A percentile compares a stretch with the other conserved stretches of the same genome.
These are phyloP conservation scores for Halisarca cf. caerulea DNA, from an alignment of 37 sponge, comb jelly and placozoan genomes.

Conservation along the genomic window DNA sequence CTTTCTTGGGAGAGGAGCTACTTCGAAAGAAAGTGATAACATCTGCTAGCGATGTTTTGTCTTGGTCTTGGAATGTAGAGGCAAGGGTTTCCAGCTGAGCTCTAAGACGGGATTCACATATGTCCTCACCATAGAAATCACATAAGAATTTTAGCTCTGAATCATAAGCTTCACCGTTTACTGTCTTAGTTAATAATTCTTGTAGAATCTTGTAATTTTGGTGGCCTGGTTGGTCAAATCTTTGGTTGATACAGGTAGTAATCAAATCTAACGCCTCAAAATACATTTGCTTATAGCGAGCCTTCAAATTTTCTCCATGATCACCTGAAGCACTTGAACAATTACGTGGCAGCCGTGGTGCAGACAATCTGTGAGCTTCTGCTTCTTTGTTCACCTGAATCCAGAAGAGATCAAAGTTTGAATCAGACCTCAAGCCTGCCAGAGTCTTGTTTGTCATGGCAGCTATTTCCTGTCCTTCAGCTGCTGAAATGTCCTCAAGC, in stretches of 20 bases:
- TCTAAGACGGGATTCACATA: constrained; percentile 21
- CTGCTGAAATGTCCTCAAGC: constrained; percentile 29
- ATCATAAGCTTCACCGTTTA: constrained; percentile 14
- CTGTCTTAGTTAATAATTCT: constrained; percentile 14
- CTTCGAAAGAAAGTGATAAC: background rate
- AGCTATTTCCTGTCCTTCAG: constrained; percentile 43
- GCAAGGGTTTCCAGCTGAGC: constrained; percentile 30
- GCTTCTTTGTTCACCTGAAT: background rate
- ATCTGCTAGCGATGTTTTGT: constrained; percentile 17
- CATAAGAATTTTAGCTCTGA: constrained; percentile 15
- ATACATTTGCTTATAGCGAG: constrained; percentile 8
- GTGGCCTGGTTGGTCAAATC: constrained; percentile 23
- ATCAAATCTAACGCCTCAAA: constrained; percentile 23
- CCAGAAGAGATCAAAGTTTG: constrained; percentile 27
- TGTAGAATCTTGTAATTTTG: constrained; percentile 28
- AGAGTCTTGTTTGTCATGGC: constrained; percentile 29
- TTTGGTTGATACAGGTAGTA: background rate
- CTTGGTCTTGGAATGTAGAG: constrained; percentile 10
- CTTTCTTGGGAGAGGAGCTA: constrained; percentile 1
- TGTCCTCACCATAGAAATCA: constrained; percentile 21
- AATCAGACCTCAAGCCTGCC: background rate
- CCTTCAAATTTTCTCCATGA: constrained; percentile 14
- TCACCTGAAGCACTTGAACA: constrained; percentile 29
- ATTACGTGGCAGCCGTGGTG: constrained; percentile 35
- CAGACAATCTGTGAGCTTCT: background rate